phyloP scores from a whole-genome alignment of 2,113 vertebrate genomes.

The Sebastes schlegelii region DNA sequence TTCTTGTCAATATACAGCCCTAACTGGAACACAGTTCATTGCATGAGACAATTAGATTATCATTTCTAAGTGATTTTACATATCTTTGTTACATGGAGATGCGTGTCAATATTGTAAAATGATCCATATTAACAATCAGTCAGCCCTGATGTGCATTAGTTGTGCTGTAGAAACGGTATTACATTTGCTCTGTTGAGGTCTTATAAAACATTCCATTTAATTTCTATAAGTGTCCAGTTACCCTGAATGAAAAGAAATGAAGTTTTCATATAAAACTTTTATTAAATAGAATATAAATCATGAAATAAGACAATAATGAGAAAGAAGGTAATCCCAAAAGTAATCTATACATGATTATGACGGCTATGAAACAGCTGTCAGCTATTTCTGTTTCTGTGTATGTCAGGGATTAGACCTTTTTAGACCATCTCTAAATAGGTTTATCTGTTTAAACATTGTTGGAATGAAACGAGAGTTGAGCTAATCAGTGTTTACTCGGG shows the following conservation, averaged over 20 bases:
- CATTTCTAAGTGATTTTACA: too few relatives aligned
- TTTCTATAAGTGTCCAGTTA: not conserved
- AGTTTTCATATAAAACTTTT: not conserved
- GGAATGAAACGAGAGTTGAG: slow-evolving; percentile 36
- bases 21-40: too few relatives aligned
- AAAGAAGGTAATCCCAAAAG: not conserved
- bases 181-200: not conserved
- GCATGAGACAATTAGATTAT: not conserved
- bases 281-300: not conserved
- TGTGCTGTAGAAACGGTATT: not conserved
- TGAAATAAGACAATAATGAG: not conserved
- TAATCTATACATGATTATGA: not conserved
- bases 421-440: slow-evolving; percentile 39
- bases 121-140: not conserved
- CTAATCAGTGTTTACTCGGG: slow-evolving; percentile 47
- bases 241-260: not conserved
- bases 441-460: slow-evolving; percentile 49
- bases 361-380: slow-evolving; percentile 17
- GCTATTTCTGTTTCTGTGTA: slow-evolving; percentile 26
- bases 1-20: too few relatives aligned
- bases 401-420: slow-evolving; percentile 17
- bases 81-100: too few relatives aligned
- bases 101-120: too few relatives aligned
- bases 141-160: not conserved
- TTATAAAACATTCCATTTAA: not conserved